Evolutionary conservation across 2,113 vertebrate species (phyloP).

Genomic region (Hydrolagus affinis): DNA sequence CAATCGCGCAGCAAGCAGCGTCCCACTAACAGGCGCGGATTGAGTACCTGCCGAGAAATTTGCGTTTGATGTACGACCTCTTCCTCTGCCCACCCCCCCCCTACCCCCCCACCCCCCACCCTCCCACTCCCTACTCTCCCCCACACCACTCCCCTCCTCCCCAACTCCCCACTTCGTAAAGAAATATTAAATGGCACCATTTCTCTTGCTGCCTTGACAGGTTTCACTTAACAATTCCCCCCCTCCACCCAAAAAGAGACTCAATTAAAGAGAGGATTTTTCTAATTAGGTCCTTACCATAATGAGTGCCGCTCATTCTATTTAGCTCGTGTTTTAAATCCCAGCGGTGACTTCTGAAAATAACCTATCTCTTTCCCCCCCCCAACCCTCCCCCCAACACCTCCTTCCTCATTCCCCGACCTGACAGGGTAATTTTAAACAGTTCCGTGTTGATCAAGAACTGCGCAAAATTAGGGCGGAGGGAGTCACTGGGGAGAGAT

Average conservation of each 20-base stretch:
- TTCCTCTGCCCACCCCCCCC: neutral
- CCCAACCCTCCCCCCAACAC: neutral
- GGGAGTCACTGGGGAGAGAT: no score
- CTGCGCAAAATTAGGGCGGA: no score
- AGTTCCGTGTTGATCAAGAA: no score
- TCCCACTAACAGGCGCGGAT: no score
- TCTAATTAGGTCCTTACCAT: conserved; percentile 96
- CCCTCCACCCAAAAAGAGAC: conserved; percentile 76
- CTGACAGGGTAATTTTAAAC: no score
- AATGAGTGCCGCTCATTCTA: conserved; percentile 97
- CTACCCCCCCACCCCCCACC: neutral
- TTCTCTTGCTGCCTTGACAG: conserved; percentile 63
- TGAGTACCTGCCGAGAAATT: no score
- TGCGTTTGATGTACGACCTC: neutral
- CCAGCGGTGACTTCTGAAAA: conserved; percentile 85
- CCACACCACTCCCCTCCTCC: neutral
- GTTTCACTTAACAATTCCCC: conserved; percentile 64
- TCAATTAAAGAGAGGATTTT: conserved; percentile 78
- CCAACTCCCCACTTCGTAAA: neutral
- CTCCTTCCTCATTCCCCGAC: neutral
- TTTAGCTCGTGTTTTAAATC: conserved; percentile 68
- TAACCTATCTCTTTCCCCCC: conserved; percentile 37
- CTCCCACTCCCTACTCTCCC: neutral
- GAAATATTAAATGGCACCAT: conserved; percentile 46
- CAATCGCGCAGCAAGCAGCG: no score